phyloP scores from a whole-genome alignment of 1,140 invertebrate species.

The Halictus rubicundus region DNA sequence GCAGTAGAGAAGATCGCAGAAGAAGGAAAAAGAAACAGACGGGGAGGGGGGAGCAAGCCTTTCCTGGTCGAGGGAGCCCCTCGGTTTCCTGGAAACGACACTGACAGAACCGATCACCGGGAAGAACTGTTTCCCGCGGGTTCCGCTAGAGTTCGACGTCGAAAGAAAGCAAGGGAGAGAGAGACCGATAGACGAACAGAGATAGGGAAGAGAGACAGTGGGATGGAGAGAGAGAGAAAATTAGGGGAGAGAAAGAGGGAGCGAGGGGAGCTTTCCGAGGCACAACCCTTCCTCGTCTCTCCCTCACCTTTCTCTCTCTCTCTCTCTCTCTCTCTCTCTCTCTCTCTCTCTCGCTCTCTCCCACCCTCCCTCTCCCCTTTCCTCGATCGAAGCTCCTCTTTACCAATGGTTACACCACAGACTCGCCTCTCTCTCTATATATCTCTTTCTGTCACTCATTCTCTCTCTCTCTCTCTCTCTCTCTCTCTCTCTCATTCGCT shows the following conservation, averaged over 20 bases:
- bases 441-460: slow-evolving; percentile 44
- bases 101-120: slow-evolving; percentile 73
- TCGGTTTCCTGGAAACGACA: slow-evolving; percentile 55
- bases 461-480: slow-evolving; percentile 12
- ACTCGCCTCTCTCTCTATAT: slow-evolving; percentile 49
- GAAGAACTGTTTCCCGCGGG: slow-evolving; percentile 53
- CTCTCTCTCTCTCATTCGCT: slow-evolving; percentile 17
- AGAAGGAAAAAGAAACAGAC: slow-evolving; percentile 8
- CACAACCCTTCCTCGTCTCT: slow-evolving; percentile 37
- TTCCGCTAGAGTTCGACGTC: slow-evolving; percentile 31
- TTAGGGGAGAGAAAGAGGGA: slow-evolving; percentile 35
- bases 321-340: too few relatives aligned
- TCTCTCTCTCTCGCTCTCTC: slow-evolving; percentile 21
- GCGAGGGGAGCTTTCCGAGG: slow-evolving; percentile 27
- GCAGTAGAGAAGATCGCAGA: slow-evolving; percentile 1
- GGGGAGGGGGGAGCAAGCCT: slow-evolving; percentile 25
- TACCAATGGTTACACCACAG: slow-evolving; percentile 56
- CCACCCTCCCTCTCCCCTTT: slow-evolving; percentile 34
- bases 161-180: slow-evolving; percentile 50
- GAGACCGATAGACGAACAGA: slow-evolving; percentile 23
- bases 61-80: slow-evolving; percentile 26
- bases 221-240: slow-evolving; percentile 22
- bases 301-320: slow-evolving; percentile 27
- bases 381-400: slow-evolving; percentile 73
- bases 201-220: slow-evolving; percentile 27